A percentile compares a stretch with the other conserved stretches of the same genome.
Evolutionary conservation across 2,888 invertebrate species (phyloP).

Genomic region (Kuschelorhynchus macadamiae): DNA sequence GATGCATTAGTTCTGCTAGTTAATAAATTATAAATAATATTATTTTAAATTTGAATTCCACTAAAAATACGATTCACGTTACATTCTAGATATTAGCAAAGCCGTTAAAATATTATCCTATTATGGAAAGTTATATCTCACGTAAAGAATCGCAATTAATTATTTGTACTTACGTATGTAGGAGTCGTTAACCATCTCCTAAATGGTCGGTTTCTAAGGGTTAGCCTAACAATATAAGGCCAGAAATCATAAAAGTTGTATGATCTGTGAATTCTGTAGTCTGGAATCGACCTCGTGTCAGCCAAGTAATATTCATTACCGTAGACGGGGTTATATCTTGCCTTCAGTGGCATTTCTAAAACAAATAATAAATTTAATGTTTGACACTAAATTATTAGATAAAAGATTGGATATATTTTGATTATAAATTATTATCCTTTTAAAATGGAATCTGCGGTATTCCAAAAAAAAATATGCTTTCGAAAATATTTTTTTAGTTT

Average conservation of each 20-base stretch:
- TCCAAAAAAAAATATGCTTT: background rate
- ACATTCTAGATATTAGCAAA: too few species aligned
- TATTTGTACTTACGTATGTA: slow-evolving; percentile 38
- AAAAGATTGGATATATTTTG: background rate
- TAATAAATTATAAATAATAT: too few species aligned
- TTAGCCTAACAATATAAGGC: slow-evolving; percentile 55
- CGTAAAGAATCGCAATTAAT: too few species aligned
- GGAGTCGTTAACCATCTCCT: slow-evolving; percentile 51
- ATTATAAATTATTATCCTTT: background rate
- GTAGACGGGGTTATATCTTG: slow-evolving; percentile 54
- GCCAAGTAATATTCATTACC: slow-evolving; percentile 52
- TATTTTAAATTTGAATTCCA: too few species aligned
- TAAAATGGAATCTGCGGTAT: background rate
- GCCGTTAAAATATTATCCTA: too few species aligned
- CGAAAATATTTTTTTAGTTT: background rate
- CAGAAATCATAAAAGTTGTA: slow-evolving; percentile 58
- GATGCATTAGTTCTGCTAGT: too few species aligned
- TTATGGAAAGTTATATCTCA: too few species aligned
- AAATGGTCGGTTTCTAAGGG: slow-evolving; percentile 55
- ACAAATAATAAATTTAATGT: slow-evolving; percentile 5
- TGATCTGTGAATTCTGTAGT: slow-evolving; percentile 56
- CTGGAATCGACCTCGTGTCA: slow-evolving; percentile 52
- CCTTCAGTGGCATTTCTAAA: slow-evolving; percentile 50
- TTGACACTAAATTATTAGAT: background rate
- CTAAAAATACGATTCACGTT: too few species aligned